Conservation (phyloP, 2,888 invertebrate genomes). For the Notocelia uddmanniana region DNA sequence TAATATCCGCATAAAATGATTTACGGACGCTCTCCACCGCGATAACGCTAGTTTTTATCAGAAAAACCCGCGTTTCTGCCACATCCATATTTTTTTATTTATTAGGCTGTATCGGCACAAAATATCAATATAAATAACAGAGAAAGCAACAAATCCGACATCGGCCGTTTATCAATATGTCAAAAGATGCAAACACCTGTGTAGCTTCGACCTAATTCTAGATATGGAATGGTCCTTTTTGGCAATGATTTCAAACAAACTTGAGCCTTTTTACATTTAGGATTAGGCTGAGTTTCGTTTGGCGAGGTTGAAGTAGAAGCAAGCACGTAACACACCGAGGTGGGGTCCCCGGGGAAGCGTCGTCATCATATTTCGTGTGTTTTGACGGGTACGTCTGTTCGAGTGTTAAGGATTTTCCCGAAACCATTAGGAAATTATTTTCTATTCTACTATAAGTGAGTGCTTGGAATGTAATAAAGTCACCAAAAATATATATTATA, state of each 20-base stretch:
- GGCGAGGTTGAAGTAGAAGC: background rate
- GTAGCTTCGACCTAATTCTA: slow-evolving; percentile 42
- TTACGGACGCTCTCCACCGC: slow-evolving; percentile 10
- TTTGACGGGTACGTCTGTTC: slow-evolving; percentile 29
- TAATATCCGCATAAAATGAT: slow-evolving; percentile 24
- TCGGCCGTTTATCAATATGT: slow-evolving; percentile 39
- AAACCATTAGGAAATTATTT: slow-evolving; percentile 46
- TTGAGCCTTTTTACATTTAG: background rate
- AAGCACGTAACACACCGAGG: slow-evolving; percentile 33
- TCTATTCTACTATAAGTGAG: slow-evolving; percentile 30
- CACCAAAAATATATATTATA: slow-evolving; percentile 1
- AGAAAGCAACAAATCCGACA: slow-evolving; percentile 31
- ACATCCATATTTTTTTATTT: slow-evolving; percentile 44
- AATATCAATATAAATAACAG: slow-evolving; percentile 40
- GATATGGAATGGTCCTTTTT: slow-evolving; percentile 31
- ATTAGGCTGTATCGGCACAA: slow-evolving; percentile 31
- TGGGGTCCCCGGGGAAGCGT: slow-evolving; percentile 24
- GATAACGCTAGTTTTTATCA: slow-evolving; percentile 32
- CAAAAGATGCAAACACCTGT: slow-evolving; percentile 39
- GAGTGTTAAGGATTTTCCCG: slow-evolving; percentile 40
- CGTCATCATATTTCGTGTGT: slow-evolving; percentile 44
- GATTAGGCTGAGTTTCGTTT: slow-evolving; percentile 16
- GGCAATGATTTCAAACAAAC: background rate
- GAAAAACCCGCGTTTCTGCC: slow-evolving; percentile 56
- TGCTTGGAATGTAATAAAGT: slow-evolving; percentile 2